Percentiles rank a stretch among this genome's conserved stretches.
phyloP scores from a whole-genome alignment of 2,797 vertebrate species.

The Iguana delicatissima region DNA sequence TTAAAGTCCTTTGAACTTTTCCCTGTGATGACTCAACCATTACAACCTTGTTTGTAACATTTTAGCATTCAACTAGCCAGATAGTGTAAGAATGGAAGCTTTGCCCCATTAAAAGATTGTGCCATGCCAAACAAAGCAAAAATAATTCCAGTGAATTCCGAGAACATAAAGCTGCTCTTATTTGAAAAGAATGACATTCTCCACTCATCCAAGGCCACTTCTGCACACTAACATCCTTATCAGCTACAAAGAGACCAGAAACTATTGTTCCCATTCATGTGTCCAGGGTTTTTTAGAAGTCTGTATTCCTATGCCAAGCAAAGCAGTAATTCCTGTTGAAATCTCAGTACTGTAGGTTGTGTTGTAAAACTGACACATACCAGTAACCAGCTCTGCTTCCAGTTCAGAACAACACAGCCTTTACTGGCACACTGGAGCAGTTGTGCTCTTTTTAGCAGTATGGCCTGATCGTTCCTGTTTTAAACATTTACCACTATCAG shows the following conservation, averaged over 20 bases:
- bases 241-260: slow-evolving; percentile 67
- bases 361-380: slow-evolving; percentile 18
- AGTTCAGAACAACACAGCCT: slow-evolving; percentile 37
- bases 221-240: slow-evolving; percentile 61
- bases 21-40: slow-evolving; percentile 20
- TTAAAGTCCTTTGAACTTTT: slow-evolving; percentile 31
- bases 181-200: slow-evolving; percentile 49
- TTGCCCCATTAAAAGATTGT: slow-evolving; percentile 18
- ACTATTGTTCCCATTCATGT: slow-evolving; percentile 60
- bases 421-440: slow-evolving; percentile 39
- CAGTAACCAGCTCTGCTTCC: not conserved
- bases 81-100: not conserved
- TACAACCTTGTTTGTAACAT: slow-evolving; percentile 32
- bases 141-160: slow-evolving; percentile 61
- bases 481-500: slow-evolving; percentile 46
- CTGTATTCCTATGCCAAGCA: slow-evolving; percentile 75
- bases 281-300: not conserved
- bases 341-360: slow-evolving; percentile 52
- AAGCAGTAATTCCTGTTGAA: slow-evolving; percentile 70
- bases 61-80: slow-evolving; percentile 49
- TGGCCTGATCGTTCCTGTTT: slow-evolving; percentile 38
- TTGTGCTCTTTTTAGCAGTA: slow-evolving; percentile 31
- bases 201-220: slow-evolving; percentile 25
- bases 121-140: slow-evolving; percentile 67
- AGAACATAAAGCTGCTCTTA: slow-evolving; percentile 42